phyloP scores from a whole-genome alignment of 1,140 invertebrate genomes.

The Drosophila nigromelanica region DNA sequence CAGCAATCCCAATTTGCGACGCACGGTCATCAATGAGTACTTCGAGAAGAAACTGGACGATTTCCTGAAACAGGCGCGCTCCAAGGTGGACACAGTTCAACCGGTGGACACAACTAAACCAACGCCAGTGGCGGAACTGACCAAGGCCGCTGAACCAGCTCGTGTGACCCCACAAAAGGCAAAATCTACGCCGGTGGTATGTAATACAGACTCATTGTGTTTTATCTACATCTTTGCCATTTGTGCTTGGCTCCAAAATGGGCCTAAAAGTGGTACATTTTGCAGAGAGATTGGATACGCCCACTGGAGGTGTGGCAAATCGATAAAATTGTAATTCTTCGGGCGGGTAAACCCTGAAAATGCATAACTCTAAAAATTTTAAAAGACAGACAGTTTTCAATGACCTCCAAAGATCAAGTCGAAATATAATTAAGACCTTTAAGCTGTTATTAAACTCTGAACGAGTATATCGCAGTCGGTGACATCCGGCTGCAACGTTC shows the following conservation, averaged over 20 bases:
- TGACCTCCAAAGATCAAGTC: too few species aligned
- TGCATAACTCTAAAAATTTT: too few species aligned
- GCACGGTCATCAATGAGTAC: conserved; percentile 65
- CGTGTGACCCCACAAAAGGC: conserved; percentile 1
- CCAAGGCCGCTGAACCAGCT: neutral
- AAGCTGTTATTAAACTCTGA: neutral
- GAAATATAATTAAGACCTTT: too few species aligned
- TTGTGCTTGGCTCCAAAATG: too few species aligned
- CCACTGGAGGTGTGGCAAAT: too few species aligned
- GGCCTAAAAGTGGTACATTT: too few species aligned
- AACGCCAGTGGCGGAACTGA: neutral
- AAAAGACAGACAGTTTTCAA: too few species aligned
- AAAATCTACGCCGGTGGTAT: conserved; percentile 66
- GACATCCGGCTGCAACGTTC: too few species aligned
- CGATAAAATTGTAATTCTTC: too few species aligned
- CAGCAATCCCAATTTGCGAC: conserved; percentile 44
- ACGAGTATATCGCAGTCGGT: neutral
- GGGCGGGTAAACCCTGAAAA: too few species aligned
- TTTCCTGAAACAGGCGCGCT: conserved; percentile 70
- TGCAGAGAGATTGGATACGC: too few species aligned
- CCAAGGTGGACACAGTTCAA: conserved; percentile 33
- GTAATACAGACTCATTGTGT: neutral
- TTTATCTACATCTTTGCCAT: neutral
- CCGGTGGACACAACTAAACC: conserved; percentile 1
- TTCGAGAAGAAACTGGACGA: conserved; percentile 78